Evolutionary conservation across 2,888 invertebrate genomes (phyloP).

Genomic region (Cephus pygmeus): DNA sequence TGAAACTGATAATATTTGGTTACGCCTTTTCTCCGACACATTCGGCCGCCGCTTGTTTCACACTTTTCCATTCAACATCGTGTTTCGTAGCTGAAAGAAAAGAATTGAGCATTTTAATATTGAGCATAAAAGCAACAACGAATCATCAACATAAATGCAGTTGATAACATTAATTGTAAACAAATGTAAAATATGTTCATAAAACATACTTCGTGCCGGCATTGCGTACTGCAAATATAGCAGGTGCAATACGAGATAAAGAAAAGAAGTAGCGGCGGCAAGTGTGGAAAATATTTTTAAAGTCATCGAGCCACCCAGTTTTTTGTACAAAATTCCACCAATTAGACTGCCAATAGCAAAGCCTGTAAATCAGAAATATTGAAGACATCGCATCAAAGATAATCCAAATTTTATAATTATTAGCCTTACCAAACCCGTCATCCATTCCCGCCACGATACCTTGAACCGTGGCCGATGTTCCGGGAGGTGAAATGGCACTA

Average conservation of each 20-base stretch:
- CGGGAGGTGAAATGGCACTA: slow-evolving; percentile 70
- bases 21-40: slow-evolving; percentile 23
- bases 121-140: not conserved
- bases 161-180: not conserved
- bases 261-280: slow-evolving; percentile 64
- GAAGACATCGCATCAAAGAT: not conserved
- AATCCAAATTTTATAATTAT: not conserved
- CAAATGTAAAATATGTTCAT: not conserved
- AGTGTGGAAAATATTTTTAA: slow-evolving; percentile 68
- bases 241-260: slow-evolving; percentile 65
- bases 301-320: slow-evolving; percentile 72
- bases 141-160: not conserved
- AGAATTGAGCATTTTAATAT: not conserved
- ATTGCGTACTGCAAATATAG: slow-evolving; percentile 56
- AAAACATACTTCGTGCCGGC: slow-evolving; percentile 45
- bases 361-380: slow-evolving; percentile 67
- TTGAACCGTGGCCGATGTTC: slow-evolving; percentile 86
- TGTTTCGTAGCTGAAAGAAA: slow-evolving; percentile 32
- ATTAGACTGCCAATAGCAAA: slow-evolving; percentile 81
- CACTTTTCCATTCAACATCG: slow-evolving; percentile 49
- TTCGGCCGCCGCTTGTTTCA: slow-evolving; percentile 45
- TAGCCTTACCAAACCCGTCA: slow-evolving; percentile 79
- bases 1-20: not conserved
- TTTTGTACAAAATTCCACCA: slow-evolving; percentile 77
- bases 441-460: slow-evolving; percentile 90